Evolutionary conservation across 2,113 vertebrate genomes (phyloP).

Genomic region (Trichechus manatus): DNA sequence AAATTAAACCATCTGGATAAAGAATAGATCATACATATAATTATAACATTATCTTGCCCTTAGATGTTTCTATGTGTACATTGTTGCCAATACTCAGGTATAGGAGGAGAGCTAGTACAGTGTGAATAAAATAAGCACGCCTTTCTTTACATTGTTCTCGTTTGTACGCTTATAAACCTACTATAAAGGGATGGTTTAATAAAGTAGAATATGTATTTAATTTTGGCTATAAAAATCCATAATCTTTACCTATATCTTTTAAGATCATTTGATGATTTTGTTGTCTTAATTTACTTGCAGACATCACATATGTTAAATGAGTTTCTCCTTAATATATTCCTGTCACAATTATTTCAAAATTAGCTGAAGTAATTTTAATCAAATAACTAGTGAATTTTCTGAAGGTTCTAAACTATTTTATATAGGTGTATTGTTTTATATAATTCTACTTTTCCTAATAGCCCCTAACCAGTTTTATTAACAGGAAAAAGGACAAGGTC

Average conservation of each 20-base stretch:
- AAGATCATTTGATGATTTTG: slow-evolving; percentile 11
- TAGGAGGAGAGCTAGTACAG: background rate
- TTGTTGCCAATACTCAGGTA: background rate
- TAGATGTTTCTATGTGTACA: background rate
- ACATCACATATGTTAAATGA: background rate
- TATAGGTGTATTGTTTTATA: background rate
- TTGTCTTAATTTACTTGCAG: background rate
- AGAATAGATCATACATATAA: background rate
- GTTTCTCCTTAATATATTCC: background rate
- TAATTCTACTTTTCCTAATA: background rate
- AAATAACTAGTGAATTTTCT: slow-evolving; percentile 1
- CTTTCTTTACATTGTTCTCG: background rate
- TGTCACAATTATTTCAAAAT: slow-evolving; percentile 36
- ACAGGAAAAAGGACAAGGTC: background rate
- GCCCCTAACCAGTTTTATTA: background rate
- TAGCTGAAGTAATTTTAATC: background rate
- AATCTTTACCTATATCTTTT: background rate
- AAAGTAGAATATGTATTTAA: background rate
- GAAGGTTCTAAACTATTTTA: background rate
- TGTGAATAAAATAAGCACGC: background rate
- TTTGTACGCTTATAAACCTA: background rate
- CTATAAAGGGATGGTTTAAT: background rate
- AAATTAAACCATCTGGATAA: background rate
- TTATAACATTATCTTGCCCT: background rate
- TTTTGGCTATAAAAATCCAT: background rate